These are phyloP conservation scores for Lysandra coridon DNA, from an alignment of 2,888 invertebrate genomes.

Conservation along the genomic window DNA sequence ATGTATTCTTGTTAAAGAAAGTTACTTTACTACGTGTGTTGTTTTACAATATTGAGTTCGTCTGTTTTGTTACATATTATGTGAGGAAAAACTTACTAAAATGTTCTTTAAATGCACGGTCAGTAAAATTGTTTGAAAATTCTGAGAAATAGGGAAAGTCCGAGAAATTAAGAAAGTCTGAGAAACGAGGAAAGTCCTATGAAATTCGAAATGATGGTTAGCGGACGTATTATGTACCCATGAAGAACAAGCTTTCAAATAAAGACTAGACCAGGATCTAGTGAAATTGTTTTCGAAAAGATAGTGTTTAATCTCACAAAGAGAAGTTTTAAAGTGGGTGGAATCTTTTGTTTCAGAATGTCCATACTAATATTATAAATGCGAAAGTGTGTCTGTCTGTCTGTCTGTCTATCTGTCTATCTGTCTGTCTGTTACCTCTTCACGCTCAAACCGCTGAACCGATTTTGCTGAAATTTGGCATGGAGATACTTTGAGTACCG, in stretches of 20 bases:
- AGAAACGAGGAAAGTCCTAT: not conserved
- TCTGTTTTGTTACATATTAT: not conserved
- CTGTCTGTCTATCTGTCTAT: no score
- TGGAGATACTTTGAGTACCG: no score
- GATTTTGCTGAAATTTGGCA: no score
- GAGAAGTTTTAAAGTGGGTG: not conserved
- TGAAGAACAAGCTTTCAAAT: slow-evolving; percentile 46
- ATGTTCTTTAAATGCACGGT: not conserved
- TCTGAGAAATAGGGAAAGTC: not conserved
- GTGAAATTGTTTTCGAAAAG: slow-evolving; percentile 33
- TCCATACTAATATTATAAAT: no score
- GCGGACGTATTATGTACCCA: slow-evolving; percentile 42
- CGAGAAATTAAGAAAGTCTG: not conserved
- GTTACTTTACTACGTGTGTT: slow-evolving; percentile 20
- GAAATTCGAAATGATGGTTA: slow-evolving; percentile 27
- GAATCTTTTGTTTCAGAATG: slow-evolving; percentile 10
- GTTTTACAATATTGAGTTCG: slow-evolving; percentile 2
- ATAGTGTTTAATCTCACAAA: slow-evolving; percentile 29
- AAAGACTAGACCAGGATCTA: slow-evolving; percentile 39
- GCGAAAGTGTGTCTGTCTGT: no score
- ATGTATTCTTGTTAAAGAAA: slow-evolving; percentile 22
- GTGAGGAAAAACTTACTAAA: not conserved
- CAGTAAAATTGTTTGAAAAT: not conserved
- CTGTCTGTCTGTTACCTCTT: no score
- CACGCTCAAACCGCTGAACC: no score